These are phyloP conservation scores for Auanema sp. DNA, from an alignment of 2,888 invertebrate genomes.

Conservation along the genomic window DNA sequence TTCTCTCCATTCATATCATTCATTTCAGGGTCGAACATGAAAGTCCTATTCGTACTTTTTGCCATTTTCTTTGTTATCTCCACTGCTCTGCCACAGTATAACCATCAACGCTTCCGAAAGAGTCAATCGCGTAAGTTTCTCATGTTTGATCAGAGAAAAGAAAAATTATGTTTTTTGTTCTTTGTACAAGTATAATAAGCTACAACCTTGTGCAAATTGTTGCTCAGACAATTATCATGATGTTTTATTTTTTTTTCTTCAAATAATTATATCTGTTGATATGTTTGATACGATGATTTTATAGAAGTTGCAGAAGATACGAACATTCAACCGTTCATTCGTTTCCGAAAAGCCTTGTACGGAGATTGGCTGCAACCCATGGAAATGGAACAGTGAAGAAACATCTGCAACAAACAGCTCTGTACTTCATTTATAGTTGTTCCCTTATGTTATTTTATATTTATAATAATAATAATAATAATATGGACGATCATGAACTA, in stretches of 20 bases:
- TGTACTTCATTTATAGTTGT: too few species aligned
- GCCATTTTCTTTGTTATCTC: constrained; percentile 30
- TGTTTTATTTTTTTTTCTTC: not conserved
- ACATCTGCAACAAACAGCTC: too few species aligned
- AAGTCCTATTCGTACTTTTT: constrained; percentile 27
- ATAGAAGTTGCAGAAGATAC: constrained; percentile 34
- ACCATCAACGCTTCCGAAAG: constrained; percentile 36
- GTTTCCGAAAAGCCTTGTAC: constrained; percentile 40
- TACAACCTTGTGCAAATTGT: not conserved
- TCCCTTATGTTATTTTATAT: too few species aligned
- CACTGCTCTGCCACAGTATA: constrained; percentile 25
- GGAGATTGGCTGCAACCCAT: too few species aligned
- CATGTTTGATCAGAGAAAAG: not conserved
- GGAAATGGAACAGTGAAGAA: too few species aligned
- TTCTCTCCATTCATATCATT: too few species aligned
- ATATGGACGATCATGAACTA: too few species aligned
- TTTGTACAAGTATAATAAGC: not conserved
- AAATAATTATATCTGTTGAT: not conserved
- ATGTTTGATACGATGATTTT: not conserved
- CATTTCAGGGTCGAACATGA: constrained; percentile 10
- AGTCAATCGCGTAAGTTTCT: constrained; percentile 39
- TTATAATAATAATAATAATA: too few species aligned
- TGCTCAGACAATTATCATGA: not conserved
- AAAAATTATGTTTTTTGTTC: constrained; percentile 1
- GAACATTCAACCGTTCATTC: constrained; percentile 46